Base-by-base conservation (phyloP, 2,113 vertebrate genomes). In the Campylorhamphus procurvoides region DNA sequence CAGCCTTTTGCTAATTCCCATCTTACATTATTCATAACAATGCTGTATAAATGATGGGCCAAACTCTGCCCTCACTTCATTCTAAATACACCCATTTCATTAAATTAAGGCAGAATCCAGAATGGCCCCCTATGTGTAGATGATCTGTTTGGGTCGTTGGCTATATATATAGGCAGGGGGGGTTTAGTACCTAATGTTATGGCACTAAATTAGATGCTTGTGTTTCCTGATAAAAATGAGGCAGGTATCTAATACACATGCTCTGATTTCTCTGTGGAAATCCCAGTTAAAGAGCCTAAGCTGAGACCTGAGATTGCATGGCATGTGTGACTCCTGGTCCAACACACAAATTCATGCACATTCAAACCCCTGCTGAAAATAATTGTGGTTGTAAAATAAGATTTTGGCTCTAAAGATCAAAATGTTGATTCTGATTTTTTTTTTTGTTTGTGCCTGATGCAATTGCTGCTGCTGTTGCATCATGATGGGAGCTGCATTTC, bases 101-200 rank as follows among this genome's bases (percentile, higher is more conserved):
- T 64, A 46, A 72, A 80, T 44, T 29, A 82, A 59, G 42, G 47
- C 62, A 64, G 47, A 90, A 68, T 20, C 25, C 55, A 49, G 35
- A 46, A 67, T 29, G 14, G 25, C 14, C 83, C 19, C 0, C 0
- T n/a, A 72, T 3, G 12, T 27, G 11, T 31, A 63, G 27, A 27
- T 68, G 6, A 60, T 12, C 44, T 76, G 10, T n/a, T 55, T 29
- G 12, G 3, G 14, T 6, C 13, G 62, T 83, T 50, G 55, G 35
- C 58, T 42, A 40, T 59, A 28, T 59, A 28, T 18, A 28, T 5
- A 52, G 49, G 44, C 89, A 91, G 37, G 31, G 58, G 12, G 10
- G 16, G 3, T 44, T 83, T 50, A 84, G 8, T 44, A 76, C 35
- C 31, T 49, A n/a, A 44, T 10, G 12, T n/a, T 76, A 76, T 29